These are phyloP conservation scores for Branchellion lobata DNA, from an alignment of 2,888 invertebrate genomes.

Conservation along the genomic window DNA sequence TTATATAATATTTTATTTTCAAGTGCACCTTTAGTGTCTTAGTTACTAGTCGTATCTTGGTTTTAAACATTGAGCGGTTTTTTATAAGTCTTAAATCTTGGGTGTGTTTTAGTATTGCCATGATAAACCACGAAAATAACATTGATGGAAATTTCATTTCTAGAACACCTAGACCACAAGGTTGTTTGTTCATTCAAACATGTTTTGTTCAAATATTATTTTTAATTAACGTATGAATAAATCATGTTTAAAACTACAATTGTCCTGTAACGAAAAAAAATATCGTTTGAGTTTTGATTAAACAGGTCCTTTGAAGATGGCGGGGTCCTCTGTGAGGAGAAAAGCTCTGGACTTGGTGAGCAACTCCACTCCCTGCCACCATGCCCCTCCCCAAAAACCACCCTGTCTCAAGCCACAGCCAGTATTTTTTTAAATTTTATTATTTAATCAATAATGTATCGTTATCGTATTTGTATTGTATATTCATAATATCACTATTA, in stretches of 20 bases:
- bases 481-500: too few species aligned
- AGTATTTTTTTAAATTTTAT: neutral
- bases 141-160: neutral
- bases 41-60: too few species aligned
- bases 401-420: neutral
- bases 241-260: too few species aligned
- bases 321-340: neutral
- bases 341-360: conserved; percentile 2
- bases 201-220: too few species aligned
- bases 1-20: too few species aligned
- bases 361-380: neutral
- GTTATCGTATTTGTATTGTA: neutral
- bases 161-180: neutral
- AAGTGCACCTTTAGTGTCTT: too few species aligned
- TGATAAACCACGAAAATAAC: neutral
- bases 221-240: too few species aligned
- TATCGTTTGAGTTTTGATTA: too few species aligned
- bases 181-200: neutral
- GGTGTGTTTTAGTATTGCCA: neutral
- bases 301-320: neutral
- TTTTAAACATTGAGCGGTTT: too few species aligned
- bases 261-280: too few species aligned
- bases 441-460: too few species aligned
- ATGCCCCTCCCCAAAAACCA: neutral
- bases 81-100: too few species aligned